phyloP scores from a whole-genome alignment of 1,140 invertebrate species.

The Caenorhabditis inopinata region DNA sequence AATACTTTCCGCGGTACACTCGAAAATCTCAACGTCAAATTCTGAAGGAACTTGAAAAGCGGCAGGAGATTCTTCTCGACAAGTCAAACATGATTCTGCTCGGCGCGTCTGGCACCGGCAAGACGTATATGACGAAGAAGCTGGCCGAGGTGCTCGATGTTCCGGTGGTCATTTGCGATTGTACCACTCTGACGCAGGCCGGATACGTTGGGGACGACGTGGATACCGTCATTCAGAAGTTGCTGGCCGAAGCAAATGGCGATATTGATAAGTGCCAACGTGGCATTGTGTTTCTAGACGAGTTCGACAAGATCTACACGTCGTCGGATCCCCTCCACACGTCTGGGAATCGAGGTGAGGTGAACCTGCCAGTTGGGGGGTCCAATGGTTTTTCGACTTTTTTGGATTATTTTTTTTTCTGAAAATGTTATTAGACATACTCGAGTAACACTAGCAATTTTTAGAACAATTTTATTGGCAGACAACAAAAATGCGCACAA shows the following conservation, averaged over 20 bases:
- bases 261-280: constrained; percentile 82
- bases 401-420: too few relatives aligned
- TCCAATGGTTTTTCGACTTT: too few relatives aligned
- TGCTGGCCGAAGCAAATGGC: constrained; percentile 76
- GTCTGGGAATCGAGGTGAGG: constrained; percentile 71
- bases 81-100: constrained; percentile 42
- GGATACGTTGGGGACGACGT: constrained; percentile 99
- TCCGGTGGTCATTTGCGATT: constrained; percentile 98
- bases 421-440: too few relatives aligned
- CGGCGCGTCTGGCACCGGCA: constrained; percentile 92
- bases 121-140: constrained; percentile 93
- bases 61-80: constrained; percentile 19
- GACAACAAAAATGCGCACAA: too few relatives aligned
- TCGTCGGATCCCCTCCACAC: constrained; percentile 87
- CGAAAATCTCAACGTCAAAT: constrained; percentile 6
- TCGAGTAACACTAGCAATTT: too few relatives aligned
- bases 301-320: constrained; percentile 82
- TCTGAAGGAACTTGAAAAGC: not conserved
- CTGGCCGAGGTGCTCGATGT: constrained; percentile 73
- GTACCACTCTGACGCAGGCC: constrained; percentile 97
- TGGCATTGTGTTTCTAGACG: constrained; percentile 95
- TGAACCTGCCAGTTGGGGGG: too few relatives aligned
- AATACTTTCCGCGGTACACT: not conserved
- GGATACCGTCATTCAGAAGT: constrained; percentile 84
- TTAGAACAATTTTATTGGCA: too few relatives aligned